Conservation (phyloP, 1,140 invertebrate species). For the Sycobia sp. region DNA sequence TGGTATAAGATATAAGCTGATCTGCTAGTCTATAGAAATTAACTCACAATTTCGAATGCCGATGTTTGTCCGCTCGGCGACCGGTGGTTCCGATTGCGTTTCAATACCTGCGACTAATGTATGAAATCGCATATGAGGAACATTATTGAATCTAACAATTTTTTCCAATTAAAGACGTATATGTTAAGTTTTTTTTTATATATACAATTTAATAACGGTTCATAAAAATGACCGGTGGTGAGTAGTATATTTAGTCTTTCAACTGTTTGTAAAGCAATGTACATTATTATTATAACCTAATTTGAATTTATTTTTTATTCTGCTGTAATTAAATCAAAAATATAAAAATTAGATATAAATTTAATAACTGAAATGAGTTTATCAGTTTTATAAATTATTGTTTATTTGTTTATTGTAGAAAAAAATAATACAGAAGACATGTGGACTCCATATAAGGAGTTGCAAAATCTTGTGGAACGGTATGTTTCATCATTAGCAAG, state of each 20-base stretch:
- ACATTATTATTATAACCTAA: constrained; percentile 4
- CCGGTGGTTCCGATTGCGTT: too few species aligned
- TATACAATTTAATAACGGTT: constrained; percentile 10
- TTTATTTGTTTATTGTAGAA: constrained; percentile 40
- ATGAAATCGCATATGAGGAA: too few species aligned
- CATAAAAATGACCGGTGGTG: constrained; percentile 6
- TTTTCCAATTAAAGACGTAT: too few species aligned
- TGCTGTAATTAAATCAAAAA: too few species aligned
- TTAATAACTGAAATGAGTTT: too few species aligned
- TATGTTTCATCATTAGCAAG: constrained; percentile 68
- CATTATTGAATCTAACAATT: too few species aligned
- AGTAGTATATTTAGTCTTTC: constrained; percentile 4
- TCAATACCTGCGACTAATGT: too few species aligned
- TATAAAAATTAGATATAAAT: constrained; percentile 6
- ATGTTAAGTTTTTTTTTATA: background rate
- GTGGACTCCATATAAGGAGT: constrained; percentile 87
- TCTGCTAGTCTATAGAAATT: too few species aligned
- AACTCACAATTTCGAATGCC: too few species aligned
- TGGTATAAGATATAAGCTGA: too few species aligned
- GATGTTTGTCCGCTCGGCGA: too few species aligned
- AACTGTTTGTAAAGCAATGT: constrained; percentile 3
- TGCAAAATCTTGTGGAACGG: constrained; percentile 74
- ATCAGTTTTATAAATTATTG: too few species aligned
- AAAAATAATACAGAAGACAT: constrained; percentile 71
- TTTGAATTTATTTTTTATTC: background rate